phyloP scores from a whole-genome alignment of 2,797 vertebrate species.

The Bucorvus abyssinicus region DNA sequence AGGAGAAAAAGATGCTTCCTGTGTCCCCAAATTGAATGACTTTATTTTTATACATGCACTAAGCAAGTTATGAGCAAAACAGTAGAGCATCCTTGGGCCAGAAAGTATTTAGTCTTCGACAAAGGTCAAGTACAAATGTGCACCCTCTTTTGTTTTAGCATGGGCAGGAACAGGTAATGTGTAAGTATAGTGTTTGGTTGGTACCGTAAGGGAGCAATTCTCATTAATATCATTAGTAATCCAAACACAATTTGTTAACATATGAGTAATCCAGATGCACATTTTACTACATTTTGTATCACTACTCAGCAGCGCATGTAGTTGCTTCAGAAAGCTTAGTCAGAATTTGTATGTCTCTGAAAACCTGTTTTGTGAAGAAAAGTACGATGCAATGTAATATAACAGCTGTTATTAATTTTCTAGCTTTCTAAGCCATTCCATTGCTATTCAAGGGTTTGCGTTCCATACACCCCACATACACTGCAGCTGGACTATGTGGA shows the following conservation, averaged over 20 bases:
- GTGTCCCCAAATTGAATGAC: neutral
- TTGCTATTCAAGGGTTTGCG: neutral
- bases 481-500: neutral
- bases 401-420: neutral
- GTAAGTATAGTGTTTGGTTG: neutral
- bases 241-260: neutral
- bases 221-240: neutral
- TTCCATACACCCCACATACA: neutral
- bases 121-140: neutral
- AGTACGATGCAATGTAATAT: neutral
- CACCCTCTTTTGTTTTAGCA: neutral
- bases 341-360: neutral
- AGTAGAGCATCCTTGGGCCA: neutral
- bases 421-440: neutral
- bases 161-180: neutral
- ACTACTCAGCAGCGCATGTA: neutral
- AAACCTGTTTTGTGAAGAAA: neutral
- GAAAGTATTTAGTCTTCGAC: neutral
- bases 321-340: neutral
- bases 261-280: neutral
- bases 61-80: neutral
- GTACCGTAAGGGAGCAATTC: neutral
- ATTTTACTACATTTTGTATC: neutral
- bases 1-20: neutral
- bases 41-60: neutral